phyloP scores from a whole-genome alignment of 2,113 vertebrate genomes.

The Sceloporus tristichus region DNA sequence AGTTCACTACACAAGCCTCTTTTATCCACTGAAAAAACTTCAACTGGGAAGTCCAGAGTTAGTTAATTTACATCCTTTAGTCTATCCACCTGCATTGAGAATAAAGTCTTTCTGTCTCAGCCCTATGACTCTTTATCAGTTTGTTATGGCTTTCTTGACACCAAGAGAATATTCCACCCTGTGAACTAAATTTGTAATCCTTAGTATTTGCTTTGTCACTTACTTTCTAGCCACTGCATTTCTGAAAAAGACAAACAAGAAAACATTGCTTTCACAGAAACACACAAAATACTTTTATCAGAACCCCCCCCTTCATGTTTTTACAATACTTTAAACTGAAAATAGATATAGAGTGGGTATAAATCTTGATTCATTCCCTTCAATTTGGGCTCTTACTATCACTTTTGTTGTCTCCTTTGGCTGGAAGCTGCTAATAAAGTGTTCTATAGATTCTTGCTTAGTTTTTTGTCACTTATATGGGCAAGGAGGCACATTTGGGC shows the following conservation, averaged over 20 bases:
- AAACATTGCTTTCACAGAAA: conserved; percentile 8
- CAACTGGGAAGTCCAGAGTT: not conserved
- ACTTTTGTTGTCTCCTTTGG: not conserved
- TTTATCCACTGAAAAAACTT: conserved; percentile 11
- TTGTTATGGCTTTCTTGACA: conserved; percentile 53
- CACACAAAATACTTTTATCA: not conserved
- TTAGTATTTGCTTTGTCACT: conserved; percentile 30
- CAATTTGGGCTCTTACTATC: not conserved
- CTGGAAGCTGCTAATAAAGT: not conserved
- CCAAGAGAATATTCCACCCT: conserved; percentile 32
- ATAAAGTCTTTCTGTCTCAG: conserved; percentile 31
- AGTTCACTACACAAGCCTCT: not conserved
- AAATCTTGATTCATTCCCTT: not conserved
- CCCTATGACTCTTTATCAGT: conserved; percentile 54
- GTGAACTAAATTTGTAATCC: conserved; percentile 51
- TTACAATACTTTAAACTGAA: not conserved
- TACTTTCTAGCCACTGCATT: conserved; percentile 32
- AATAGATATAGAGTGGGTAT: not conserved
- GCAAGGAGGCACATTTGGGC: not conserved
- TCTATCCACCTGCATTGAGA: conserved; percentile 5
- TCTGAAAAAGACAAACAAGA: conserved; percentile 38
- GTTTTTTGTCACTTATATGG: not conserved
- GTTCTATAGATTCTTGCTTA: not conserved
- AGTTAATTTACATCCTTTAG: not conserved
- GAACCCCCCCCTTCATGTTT: not conserved